Base-by-base conservation (phyloP, 1,140 invertebrate genomes). In the Drosophila elegans region DNA sequence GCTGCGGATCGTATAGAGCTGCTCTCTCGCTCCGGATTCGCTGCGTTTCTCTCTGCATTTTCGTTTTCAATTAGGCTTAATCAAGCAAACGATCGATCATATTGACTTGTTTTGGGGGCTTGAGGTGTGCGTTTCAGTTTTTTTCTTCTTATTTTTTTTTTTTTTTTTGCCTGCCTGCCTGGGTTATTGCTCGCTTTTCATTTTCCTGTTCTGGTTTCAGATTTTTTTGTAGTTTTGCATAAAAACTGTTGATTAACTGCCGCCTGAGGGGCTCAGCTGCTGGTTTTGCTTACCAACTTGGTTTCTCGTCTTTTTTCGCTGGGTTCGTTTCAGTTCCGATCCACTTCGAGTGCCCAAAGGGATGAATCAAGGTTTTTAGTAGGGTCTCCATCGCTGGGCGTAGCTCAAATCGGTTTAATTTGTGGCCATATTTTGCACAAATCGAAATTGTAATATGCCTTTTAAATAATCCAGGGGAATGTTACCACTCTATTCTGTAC, bases 51-150 rank as follows among this genome's bases (percentile, higher is more conserved):
- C 62, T 74, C 59, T 66, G 84, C 83, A 88, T 83, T 88, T 86
- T 88, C 83, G 83, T 80, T 88, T 89, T 88, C 83, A 88, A 88
- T 88, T 88, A 88, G 83, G 84, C 88, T 88, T 88, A 88, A 88
- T 88, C 83, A 88, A 83, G 75, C 84, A 83, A 88, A 83, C 83
- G 84, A 88, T 88, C 83, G 83, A 88, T 88, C 83, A 89, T 88
- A 88, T 88, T 89, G 84, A 88, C 83, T 88, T 86, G 84, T 88
- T 64, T 76, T 77, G 69, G 75, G 63, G 74, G 55, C 83, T 88
- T 83, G 83, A 88, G 84, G 84, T 89, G 84, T 88, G 83, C 83
- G 84, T 88, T 86, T 86, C 27, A 39, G 36, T 3, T 48, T 60
- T 42, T 56, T 32, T 60, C 5, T 45, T 44, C 51, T 12, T 27